A percentile compares a stretch with the other conserved stretches of the same genome.
Conservation (phyloP, 2,888 invertebrate species). For the Hypena proboscidalis region DNA sequence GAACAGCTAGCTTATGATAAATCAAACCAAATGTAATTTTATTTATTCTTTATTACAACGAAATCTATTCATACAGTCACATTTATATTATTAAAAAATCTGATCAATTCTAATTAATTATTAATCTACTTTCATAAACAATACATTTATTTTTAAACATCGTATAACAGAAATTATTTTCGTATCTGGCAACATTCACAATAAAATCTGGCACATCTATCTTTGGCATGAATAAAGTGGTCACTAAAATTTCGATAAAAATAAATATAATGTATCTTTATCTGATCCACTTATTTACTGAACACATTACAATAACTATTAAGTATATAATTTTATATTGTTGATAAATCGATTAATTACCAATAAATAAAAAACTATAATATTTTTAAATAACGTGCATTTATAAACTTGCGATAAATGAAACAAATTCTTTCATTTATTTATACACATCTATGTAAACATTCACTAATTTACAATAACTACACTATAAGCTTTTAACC, state of each 20-base stretch:
- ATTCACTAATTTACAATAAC: slow-evolving; percentile 69
- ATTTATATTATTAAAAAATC: slow-evolving; percentile 64
- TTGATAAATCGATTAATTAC: slow-evolving; percentile 62
- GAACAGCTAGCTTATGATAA: background rate
- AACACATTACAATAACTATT: slow-evolving; percentile 72
- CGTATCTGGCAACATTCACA: slow-evolving; percentile 38
- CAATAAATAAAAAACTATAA: slow-evolving; percentile 53
- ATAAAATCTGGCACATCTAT: slow-evolving; percentile 37
- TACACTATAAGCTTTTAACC: slow-evolving; percentile 75
- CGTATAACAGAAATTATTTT: slow-evolving; percentile 30
- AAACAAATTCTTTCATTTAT: slow-evolving; percentile 43
- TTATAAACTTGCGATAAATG: slow-evolving; percentile 58
- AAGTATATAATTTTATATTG: slow-evolving; percentile 47
- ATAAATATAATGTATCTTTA: slow-evolving; percentile 22
- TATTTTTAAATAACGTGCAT: slow-evolving; percentile 57
- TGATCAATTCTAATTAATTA: slow-evolving; percentile 39
- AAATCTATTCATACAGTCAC: slow-evolving; percentile 79
- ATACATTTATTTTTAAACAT: slow-evolving; percentile 23
- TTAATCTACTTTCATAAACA: slow-evolving; percentile 33
- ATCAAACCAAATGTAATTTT: slow-evolving; percentile 15
- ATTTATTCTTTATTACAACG: slow-evolving; percentile 75
- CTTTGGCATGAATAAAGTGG: slow-evolving; percentile 28
- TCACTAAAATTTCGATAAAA: slow-evolving; percentile 19
- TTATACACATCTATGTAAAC: slow-evolving; percentile 57
- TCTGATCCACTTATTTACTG: slow-evolving; percentile 59